phyloP scores from a whole-genome alignment of 2,113 vertebrate genomes.

The Dinomys branickii region DNA sequence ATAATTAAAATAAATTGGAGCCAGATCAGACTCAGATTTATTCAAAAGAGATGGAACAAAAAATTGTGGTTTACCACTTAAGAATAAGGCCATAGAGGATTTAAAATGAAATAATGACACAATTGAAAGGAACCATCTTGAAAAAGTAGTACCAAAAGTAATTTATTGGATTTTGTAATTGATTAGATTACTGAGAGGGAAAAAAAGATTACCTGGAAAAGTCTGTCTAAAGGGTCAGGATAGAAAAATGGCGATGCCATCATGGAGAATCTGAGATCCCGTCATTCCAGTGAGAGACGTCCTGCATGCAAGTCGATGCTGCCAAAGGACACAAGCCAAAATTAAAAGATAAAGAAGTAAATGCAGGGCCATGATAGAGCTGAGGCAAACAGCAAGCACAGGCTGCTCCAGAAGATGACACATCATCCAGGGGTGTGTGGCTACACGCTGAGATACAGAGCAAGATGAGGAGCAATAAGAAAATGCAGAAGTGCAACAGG shows the following conservation, averaged over 20 bases:
- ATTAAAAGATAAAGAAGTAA: background rate
- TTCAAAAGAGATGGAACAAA: background rate
- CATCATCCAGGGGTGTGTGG: background rate
- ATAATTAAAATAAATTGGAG: background rate
- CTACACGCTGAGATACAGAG: no score
- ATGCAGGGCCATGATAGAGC: background rate
- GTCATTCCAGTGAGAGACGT: background rate
- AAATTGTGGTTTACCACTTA: background rate
- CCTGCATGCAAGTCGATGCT: background rate
- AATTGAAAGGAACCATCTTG: background rate
- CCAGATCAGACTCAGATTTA: background rate
- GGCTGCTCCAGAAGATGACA: background rate
- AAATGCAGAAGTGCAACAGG: background rate
- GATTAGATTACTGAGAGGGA: background rate
- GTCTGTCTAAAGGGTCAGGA: background rate
- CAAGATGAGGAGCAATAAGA: background rate
- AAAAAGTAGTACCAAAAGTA: background rate
- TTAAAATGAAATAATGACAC: background rate
- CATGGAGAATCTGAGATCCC: background rate
- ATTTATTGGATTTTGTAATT: background rate
- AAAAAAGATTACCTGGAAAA: background rate
- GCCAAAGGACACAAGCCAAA: background rate
- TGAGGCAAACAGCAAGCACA: background rate
- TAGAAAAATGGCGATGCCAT: background rate
- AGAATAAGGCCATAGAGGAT: background rate